These are phyloP conservation scores for Chrysolina americana DNA, from an alignment of 2,888 invertebrate genomes.

Conservation along the genomic window DNA sequence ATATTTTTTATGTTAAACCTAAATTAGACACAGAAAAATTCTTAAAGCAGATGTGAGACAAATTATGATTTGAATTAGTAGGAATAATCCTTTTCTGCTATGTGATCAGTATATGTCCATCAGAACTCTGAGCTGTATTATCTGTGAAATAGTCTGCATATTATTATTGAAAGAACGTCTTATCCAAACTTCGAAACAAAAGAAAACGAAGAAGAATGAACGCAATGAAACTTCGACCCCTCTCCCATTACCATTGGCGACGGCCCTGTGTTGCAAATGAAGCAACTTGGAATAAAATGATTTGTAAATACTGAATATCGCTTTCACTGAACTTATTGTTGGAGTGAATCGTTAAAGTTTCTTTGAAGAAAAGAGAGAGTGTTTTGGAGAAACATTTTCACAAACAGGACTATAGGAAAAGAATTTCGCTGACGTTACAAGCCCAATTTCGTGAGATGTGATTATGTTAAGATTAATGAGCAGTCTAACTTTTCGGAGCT, in stretches of 20 bases:
- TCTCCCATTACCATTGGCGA: neutral
- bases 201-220: neutral
- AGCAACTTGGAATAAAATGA: conserved; percentile 18
- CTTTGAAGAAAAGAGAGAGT: neutral
- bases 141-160: too few relatives aligned
- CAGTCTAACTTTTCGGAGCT: conserved; percentile 23
- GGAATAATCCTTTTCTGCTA: too few relatives aligned
- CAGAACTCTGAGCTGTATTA: too few relatives aligned
- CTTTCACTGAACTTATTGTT: conserved; percentile 2
- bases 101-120: too few relatives aligned
- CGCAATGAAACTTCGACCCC: neutral
- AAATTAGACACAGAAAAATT: too few relatives aligned
- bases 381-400: conserved; percentile 2
- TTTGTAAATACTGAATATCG: conserved; percentile 29
- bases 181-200: neutral
- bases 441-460: conserved; percentile 9
- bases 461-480: conserved; percentile 30
- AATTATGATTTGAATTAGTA: too few relatives aligned
- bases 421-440: conserved; percentile 15
- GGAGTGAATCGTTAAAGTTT: conserved; percentile 13
- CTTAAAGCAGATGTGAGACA: too few relatives aligned
- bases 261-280: conserved; percentile 9
- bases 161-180: neutral
- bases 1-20: too few relatives aligned
- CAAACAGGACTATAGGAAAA: neutral